These are phyloP conservation scores for Trachymyrmex septentrionalis DNA, from an alignment of 1,140 invertebrate species.

Conservation along the genomic window DNA sequence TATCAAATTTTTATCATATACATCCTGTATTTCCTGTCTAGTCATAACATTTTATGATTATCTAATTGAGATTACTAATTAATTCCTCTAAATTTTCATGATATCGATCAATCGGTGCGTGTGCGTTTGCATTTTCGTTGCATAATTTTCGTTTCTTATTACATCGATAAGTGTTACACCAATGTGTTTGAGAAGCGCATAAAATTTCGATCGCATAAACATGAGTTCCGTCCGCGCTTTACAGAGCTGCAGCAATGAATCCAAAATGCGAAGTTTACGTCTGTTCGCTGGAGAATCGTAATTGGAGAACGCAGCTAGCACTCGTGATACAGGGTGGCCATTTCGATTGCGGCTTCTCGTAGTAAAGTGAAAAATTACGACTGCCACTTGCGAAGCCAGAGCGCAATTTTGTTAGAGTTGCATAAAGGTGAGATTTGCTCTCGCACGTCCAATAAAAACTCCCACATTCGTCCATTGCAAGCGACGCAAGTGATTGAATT, in stretches of 20 bases:
- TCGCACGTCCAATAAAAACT: conserved; percentile 28
- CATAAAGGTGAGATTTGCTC: conserved; percentile 41
- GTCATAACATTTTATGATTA: neutral
- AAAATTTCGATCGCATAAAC: conserved; percentile 39
- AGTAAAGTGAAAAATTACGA: conserved; percentile 59
- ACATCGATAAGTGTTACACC: neutral
- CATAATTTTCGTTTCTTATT: conserved; percentile 1
- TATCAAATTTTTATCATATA: too few relatives aligned
- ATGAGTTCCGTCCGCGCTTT: neutral
- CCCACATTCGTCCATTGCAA: neutral
- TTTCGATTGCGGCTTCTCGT: conserved; percentile 10
- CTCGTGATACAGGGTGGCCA: neutral
- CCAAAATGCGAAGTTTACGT: conserved; percentile 38
- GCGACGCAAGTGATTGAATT: neutral
- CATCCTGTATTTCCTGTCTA: neutral
- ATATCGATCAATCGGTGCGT: neutral
- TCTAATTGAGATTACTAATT: neutral
- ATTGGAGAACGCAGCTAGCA: conserved; percentile 22
- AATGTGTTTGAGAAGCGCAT: neutral
- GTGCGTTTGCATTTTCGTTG: neutral
- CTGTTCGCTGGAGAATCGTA: conserved; percentile 17
- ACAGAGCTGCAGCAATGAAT: conserved; percentile 8
- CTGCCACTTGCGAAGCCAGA: conserved; percentile 14
- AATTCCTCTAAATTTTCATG: neutral
- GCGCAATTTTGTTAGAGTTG: conserved; percentile 25